Conservation (phyloP, 2,113 vertebrate genomes). For the Mixornis gularis region DNA sequence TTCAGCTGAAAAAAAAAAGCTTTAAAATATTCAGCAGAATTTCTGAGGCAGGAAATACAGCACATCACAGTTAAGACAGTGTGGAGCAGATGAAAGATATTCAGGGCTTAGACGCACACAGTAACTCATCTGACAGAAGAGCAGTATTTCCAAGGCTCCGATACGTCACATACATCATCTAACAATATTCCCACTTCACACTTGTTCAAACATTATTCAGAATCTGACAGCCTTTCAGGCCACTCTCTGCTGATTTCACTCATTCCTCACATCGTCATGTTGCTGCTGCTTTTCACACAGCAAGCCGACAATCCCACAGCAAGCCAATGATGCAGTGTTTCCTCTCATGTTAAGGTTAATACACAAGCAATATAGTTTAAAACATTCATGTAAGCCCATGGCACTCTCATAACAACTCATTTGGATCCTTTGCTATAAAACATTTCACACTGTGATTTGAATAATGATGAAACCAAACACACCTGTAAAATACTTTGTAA, state of each 20-base stretch:
- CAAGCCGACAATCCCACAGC: background rate
- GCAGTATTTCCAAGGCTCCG: background rate
- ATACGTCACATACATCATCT: constrained; percentile 14
- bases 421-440: constrained; percentile 22
- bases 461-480: constrained; percentile 48
- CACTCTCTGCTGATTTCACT: constrained; percentile 23
- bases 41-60: constrained; percentile 32
- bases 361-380: constrained; percentile 26
- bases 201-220: constrained; percentile 40
- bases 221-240: background rate
- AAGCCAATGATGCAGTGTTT: constrained; percentile 7
- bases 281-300: background rate
- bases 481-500: background rate
- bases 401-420: background rate
- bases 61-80: background rate
- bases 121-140: constrained; percentile 21
- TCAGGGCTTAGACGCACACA: background rate
- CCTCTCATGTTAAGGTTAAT: constrained; percentile 25
- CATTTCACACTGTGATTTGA: constrained; percentile 1
- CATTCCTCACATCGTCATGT: background rate
- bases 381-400: constrained; percentile 15
- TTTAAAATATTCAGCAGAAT: constrained; percentile 49
- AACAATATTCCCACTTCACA: constrained; percentile 4
- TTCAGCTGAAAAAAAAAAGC: background rate
- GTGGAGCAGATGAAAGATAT: constrained; percentile 6